Evolutionary conservation across 2,888 invertebrate genomes (phyloP).

Genomic region (Epirrhoe alternata): DNA sequence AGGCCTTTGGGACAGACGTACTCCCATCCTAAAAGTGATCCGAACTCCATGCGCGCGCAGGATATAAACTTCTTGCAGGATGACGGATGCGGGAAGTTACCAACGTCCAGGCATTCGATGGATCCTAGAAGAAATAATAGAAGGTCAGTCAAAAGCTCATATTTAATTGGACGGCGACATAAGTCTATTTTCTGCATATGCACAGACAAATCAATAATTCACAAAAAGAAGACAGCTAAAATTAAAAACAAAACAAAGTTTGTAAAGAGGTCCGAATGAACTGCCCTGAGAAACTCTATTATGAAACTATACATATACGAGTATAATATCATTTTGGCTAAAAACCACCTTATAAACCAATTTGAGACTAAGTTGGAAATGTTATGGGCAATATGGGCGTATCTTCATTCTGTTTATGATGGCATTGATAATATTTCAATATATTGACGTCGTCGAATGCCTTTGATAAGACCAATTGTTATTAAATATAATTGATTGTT

Average conservation of each 20-base stretch:
- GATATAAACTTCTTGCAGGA: constrained; percentile 97
- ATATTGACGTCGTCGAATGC: not conserved
- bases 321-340: not conserved
- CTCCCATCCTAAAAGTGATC: constrained; percentile 92
- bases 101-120: constrained; percentile 94
- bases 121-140: constrained; percentile 75
- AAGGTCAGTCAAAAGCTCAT: not conserved
- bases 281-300: constrained; percentile 17
- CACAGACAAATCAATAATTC: too few relatives aligned
- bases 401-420: not conserved
- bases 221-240: too few relatives aligned
- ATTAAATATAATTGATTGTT: not conserved
- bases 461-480: not conserved
- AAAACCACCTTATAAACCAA: not conserved
- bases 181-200: too few relatives aligned
- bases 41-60: constrained; percentile 91
- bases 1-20: constrained; percentile 94
- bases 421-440: not conserved
- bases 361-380: not conserved
- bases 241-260: not conserved
- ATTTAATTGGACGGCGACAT: too few relatives aligned
- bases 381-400: not conserved
- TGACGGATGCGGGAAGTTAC: constrained; percentile 95
- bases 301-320: not conserved
- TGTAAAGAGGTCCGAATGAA: constrained; percentile 6